These are phyloP conservation scores for Pyrrhia umbra DNA, from an alignment of 2,888 invertebrate genomes.

Conservation along the genomic window DNA sequence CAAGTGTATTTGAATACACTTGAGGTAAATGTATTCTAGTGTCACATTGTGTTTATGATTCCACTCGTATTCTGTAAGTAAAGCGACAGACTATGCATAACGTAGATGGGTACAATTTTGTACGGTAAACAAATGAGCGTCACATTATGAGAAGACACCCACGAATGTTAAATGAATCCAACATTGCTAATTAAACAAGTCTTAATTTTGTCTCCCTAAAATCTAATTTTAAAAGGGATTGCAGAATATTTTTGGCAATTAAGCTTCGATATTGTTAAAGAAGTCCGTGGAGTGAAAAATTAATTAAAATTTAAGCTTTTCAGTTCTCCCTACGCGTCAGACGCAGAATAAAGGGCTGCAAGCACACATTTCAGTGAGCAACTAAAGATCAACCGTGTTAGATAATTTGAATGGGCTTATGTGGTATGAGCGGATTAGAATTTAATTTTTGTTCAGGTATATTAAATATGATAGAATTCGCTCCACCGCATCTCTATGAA, in stretches of 20 bases:
- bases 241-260: conserved; percentile 85
- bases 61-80: conserved; percentile 2
- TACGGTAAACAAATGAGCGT: conserved; percentile 53
- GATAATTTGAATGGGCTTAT: conserved; percentile 85
- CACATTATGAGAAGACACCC: conserved; percentile 39
- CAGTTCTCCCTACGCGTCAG: conserved; percentile 78
- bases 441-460: conserved; percentile 67
- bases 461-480: conserved; percentile 14
- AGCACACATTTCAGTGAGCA: conserved; percentile 85
- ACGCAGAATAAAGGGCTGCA: conserved; percentile 79
- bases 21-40: conserved; percentile 13
- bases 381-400: conserved; percentile 86
- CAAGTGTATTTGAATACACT: conserved; percentile 9
- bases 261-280: conserved; percentile 81
- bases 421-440: conserved; percentile 73
- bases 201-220: conserved; percentile 71
- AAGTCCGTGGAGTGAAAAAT: conserved; percentile 86
- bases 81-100: neutral
- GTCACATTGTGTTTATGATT: conserved; percentile 7
- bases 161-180: conserved; percentile 69
- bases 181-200: conserved; percentile 80
- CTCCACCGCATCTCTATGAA: conserved; percentile 26
- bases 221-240: conserved; percentile 74
- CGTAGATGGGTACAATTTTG: conserved; percentile 28
- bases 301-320: conserved; percentile 88